phyloP scores from a whole-genome alignment of 2,797 vertebrate species.

The Smutsia gigantea region DNA sequence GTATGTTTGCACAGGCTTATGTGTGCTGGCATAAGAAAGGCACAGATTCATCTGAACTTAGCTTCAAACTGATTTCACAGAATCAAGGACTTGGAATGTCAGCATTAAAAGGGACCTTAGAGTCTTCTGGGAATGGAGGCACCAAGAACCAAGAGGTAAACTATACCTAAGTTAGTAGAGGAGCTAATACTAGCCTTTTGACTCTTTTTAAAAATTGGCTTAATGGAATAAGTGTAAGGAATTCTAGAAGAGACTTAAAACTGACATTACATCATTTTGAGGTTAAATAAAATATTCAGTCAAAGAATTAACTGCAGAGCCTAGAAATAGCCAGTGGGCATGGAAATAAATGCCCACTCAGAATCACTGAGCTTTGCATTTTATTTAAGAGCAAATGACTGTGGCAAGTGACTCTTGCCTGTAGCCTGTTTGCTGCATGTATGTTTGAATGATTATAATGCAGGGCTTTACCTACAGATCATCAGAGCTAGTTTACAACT shows the following conservation, averaged over 20 bases:
- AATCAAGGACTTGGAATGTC: neutral
- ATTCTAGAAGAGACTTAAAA: neutral
- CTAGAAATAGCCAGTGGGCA: neutral
- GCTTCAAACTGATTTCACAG: neutral
- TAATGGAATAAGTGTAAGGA: neutral
- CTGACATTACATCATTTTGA: neutral
- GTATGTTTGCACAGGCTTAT: neutral
- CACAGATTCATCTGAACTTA: neutral
- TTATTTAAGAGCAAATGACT: neutral
- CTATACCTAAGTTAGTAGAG: neutral
- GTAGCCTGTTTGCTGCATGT: neutral
- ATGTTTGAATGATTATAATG: neutral
- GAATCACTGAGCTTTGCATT: neutral
- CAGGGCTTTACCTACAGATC: neutral
- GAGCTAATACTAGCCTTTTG: neutral
- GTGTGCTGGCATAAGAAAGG: rapidly evolving
- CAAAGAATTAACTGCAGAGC: neutral
- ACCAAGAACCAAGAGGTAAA: neutral
- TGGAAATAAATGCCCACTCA: neutral
- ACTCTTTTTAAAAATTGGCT: neutral
- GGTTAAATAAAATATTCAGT: neutral
- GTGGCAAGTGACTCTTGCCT: neutral
- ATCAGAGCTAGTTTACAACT: neutral
- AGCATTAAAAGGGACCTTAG: neutral
- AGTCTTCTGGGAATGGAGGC: neutral